phyloP scores from a whole-genome alignment of 2,113 vertebrate genomes.

The Zosterops japonicus region DNA sequence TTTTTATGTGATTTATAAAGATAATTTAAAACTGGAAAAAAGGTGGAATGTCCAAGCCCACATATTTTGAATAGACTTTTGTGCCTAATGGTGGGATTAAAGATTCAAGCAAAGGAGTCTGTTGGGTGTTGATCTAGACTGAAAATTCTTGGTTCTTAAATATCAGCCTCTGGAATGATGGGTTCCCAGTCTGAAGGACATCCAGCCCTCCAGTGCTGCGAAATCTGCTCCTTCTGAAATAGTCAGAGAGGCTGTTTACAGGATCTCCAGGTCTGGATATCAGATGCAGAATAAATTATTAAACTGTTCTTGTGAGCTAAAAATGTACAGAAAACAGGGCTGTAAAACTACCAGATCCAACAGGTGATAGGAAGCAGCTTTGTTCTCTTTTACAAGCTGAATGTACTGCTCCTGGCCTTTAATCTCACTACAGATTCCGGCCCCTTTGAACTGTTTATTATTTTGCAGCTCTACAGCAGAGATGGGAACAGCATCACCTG shows the following conservation, averaged over 20 bases:
- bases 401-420: background rate
- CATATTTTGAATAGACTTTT: background rate
- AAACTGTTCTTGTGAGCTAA: background rate
- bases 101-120: background rate
- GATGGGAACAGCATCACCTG: background rate
- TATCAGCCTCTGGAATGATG: background rate
- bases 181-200: background rate
- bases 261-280: background rate
- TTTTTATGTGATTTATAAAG: background rate
- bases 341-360: background rate
- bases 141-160: background rate
- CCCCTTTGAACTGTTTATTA: background rate
- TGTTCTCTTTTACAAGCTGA: background rate
- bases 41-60: background rate
- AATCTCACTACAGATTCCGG: background rate
- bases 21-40: background rate
- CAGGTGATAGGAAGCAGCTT: background rate
- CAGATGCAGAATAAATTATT: background rate
- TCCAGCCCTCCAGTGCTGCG: background rate
- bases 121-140: background rate
- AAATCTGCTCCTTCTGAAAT: background rate
- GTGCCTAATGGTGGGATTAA: background rate
- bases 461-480: background rate
- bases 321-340: background rate
- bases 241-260: background rate